Evolutionary conservation across 2,113 vertebrate species (phyloP).

Genomic region (Climacteris rufus): DNA sequence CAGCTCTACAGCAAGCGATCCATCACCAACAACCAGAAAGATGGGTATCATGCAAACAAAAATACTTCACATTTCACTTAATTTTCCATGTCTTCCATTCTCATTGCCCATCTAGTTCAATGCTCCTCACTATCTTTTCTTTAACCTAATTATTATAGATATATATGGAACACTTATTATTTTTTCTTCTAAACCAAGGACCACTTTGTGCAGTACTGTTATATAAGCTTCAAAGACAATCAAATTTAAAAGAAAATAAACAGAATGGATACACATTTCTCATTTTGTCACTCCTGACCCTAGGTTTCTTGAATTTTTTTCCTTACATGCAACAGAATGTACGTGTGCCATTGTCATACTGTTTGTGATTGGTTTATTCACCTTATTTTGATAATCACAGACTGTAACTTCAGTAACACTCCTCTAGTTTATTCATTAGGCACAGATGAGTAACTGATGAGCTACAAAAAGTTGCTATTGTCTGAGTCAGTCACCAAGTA

Average conservation of each 20-base stretch:
- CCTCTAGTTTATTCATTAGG: not conserved
- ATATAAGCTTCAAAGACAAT: not conserved
- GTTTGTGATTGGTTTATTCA: not conserved
- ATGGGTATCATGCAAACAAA: not conserved
- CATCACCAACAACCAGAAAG: not conserved
- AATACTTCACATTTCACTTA: not conserved
- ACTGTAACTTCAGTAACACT: not conserved
- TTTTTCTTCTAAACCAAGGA: not conserved
- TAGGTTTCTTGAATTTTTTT: not conserved
- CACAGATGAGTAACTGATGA: slow-evolving; percentile 1
- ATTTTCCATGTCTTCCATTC: not conserved
- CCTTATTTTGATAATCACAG: not conserved
- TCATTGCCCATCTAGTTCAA: not conserved
- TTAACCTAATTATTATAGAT: not conserved
- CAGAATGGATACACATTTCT: not conserved
- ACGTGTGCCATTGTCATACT: not conserved
- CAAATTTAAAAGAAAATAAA: not conserved
- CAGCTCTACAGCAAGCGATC: not conserved
- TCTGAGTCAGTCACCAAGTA: slow-evolving; percentile 10
- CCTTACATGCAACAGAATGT: not conserved
- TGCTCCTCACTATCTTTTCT: not conserved
- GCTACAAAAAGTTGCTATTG: slow-evolving; percentile 32
- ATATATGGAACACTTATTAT: not conserved
- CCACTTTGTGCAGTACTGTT: not conserved
- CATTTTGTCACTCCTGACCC: not conserved